Conservation (phyloP, 2,113 vertebrate genomes). For the Notothenia coriiceps region DNA sequence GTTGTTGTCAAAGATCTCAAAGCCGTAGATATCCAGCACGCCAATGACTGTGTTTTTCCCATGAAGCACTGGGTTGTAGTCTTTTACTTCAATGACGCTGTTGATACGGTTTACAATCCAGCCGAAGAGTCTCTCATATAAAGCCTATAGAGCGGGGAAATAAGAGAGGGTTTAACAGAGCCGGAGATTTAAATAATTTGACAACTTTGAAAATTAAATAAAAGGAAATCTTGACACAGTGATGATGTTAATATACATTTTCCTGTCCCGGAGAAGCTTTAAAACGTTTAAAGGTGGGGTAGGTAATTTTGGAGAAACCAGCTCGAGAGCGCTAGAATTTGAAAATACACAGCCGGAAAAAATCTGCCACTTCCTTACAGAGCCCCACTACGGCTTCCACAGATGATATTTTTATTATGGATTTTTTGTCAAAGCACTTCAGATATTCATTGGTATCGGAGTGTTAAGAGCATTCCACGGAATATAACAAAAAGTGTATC, state of each 20-base stretch:
- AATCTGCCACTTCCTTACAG: too few species aligned
- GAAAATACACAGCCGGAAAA: too few species aligned
- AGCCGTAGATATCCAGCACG: constrained; percentile 95
- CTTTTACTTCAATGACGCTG: constrained; percentile 86
- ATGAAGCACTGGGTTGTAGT: constrained; percentile 88
- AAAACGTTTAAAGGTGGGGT: background rate
- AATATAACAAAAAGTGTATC: too few species aligned
- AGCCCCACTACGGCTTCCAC: too few species aligned
- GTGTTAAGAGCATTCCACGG: too few species aligned
- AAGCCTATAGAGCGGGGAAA: constrained; percentile 80
- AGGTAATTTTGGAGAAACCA: too few species aligned
- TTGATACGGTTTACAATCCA: constrained; percentile 95
- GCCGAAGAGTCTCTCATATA: constrained; percentile 94
- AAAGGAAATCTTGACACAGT: background rate
- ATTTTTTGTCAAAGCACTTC: too few species aligned
- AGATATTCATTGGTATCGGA: too few species aligned
- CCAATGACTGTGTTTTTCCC: constrained; percentile 96
- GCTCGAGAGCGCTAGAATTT: too few species aligned
- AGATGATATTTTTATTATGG: too few species aligned
- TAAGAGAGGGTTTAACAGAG: background rate
- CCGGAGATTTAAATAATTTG: background rate
- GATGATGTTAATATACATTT: constrained; percentile 14
- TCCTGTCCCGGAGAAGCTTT: background rate
- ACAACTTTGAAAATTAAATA: constrained; percentile 26
- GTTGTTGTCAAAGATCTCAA: constrained; percentile 96